A percentile compares a stretch with the other conserved stretches of the same genome.
These are phyloP conservation scores for Lipotes vexillifer DNA, from an alignment of 2,113 vertebrate genomes.

Conservation along the genomic window DNA sequence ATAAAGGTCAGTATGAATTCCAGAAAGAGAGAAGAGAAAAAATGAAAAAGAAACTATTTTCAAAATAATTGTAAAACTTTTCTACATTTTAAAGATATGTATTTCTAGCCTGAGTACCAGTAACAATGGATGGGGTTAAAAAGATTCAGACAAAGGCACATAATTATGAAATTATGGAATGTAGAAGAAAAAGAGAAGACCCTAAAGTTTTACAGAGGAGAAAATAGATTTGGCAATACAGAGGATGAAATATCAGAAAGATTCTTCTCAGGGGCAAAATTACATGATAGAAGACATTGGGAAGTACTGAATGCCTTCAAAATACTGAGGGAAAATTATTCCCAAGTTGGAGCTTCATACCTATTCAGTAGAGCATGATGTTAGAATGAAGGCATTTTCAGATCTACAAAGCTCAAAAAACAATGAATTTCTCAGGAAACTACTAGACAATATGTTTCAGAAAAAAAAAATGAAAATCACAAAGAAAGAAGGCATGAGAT, in stretches of 20 bases:
- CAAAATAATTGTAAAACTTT: background rate
- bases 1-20: background rate
- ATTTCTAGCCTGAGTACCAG: background rate
- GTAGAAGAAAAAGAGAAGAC: background rate
- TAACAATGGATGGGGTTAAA: no score
- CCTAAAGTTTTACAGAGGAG: background rate
- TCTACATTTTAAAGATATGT: background rate
- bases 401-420: background rate
- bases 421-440: background rate
- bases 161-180: background rate
- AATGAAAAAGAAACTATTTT: background rate
- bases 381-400: background rate
- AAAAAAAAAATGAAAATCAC: background rate
- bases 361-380: background rate
- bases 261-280: background rate
- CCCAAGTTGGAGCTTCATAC: background rate
- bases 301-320: background rate
- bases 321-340: background rate
- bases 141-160: background rate
- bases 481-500: background rate
- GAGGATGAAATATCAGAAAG: background rate
- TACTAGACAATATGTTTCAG: background rate
- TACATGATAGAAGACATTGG: background rate
- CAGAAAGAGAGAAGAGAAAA: background rate
- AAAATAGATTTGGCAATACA: background rate